phyloP scores from a whole-genome alignment of 2,888 invertebrate genomes.

The Pardosa pseudoannulata region DNA sequence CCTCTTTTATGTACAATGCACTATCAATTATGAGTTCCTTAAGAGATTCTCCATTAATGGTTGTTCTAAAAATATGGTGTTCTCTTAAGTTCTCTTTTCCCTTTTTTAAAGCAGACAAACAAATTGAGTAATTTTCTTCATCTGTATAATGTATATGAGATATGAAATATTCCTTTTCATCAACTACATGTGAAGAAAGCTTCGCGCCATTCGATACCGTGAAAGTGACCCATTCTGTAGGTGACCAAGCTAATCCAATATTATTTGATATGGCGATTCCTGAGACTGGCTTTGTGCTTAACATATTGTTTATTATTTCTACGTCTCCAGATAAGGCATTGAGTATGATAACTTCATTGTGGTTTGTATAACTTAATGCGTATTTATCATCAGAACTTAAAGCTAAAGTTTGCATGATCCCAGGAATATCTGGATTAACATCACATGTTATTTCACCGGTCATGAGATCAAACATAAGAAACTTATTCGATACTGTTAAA shows the following conservation, averaged over 20 bases:
- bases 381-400: constrained; percentile 96
- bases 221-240: constrained; percentile 85
- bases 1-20: constrained; percentile 35
- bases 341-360: constrained; percentile 93
- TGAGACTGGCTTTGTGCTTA: constrained; percentile 81
- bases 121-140: constrained; percentile 39
- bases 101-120: constrained; percentile 34
- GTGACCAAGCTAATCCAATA: constrained; percentile 87
- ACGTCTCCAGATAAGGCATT: constrained; percentile 97
- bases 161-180: constrained; percentile 54
- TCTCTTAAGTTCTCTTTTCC: constrained; percentile 52
- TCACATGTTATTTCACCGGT: constrained; percentile 96
- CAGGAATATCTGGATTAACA: constrained; percentile 91
- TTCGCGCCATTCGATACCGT: constrained; percentile 77
- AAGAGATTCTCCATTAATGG: constrained; percentile 19
- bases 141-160: constrained; percentile 43
- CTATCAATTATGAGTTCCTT: constrained; percentile 52
- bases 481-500: constrained; percentile 96
- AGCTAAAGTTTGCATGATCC: constrained; percentile 95
- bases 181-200: constrained; percentile 23
- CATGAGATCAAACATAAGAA: constrained; percentile 97
- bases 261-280: constrained; percentile 84
- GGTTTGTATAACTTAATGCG: constrained; percentile 96
- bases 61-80: constrained; percentile 43
- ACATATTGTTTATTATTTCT: constrained; percentile 83